phyloP scores from a whole-genome alignment of 2,888 invertebrate genomes.

The Chalcis sispes region DNA sequence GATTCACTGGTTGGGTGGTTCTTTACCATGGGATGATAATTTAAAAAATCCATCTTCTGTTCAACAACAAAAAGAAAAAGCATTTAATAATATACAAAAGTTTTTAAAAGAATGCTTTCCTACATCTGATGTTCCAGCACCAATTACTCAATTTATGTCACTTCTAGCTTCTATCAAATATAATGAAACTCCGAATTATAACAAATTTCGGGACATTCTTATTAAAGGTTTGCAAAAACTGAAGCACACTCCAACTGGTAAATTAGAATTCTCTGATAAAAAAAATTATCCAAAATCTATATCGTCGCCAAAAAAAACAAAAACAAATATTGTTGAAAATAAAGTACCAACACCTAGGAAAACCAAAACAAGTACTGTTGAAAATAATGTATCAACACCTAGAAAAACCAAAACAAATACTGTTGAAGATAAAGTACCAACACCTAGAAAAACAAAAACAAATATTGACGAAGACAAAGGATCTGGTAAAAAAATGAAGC shows the following conservation, averaged over 20 bases:
- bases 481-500: constrained; percentile 36
- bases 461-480: constrained; percentile 11
- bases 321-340: constrained; percentile 32
- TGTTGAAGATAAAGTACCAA: constrained; percentile 56
- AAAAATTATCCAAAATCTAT: constrained; percentile 47
- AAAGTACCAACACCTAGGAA: constrained; percentile 59
- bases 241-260: constrained; percentile 79
- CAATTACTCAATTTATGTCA: constrained; percentile 78
- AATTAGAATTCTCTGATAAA: constrained; percentile 78
- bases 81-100: constrained; percentile 79
- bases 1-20: constrained; percentile 91
- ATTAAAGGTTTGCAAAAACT: constrained; percentile 81
- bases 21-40: constrained; percentile 89
- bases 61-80: constrained; percentile 83
- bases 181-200: constrained; percentile 85
- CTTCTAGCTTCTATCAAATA: constrained; percentile 83
- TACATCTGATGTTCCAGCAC: constrained; percentile 71
- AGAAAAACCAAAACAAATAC: constrained; percentile 39
- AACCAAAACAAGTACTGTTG: constrained; percentile 36
- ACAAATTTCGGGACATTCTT: constrained; percentile 83
- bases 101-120: constrained; percentile 76
- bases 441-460: constrained; percentile 48
- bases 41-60: constrained; percentile 81
- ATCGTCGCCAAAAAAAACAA: constrained; percentile 58
- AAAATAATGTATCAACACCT: constrained; percentile 13